Evolutionary conservation across 2,113 vertebrate genomes (phyloP).

Genomic region (Puntigrus tetrazona): DNA sequence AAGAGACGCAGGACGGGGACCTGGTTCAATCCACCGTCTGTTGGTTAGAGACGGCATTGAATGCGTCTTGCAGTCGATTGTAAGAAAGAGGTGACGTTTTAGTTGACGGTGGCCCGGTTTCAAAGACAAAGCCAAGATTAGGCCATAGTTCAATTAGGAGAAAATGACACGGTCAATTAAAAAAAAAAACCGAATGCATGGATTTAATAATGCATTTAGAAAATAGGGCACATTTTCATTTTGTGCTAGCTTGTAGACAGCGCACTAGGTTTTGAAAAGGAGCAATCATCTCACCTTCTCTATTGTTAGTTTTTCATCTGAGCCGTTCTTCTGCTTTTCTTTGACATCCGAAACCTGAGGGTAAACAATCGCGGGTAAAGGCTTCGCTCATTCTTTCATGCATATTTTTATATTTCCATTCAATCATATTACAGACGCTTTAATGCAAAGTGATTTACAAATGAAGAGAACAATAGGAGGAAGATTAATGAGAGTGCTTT

Average conservation of each 20-base stretch:
- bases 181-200: not conserved
- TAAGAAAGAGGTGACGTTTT: not conserved
- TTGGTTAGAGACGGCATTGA: not conserved
- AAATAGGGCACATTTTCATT: not conserved
- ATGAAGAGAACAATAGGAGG: too few relatives aligned
- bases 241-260: too few relatives aligned
- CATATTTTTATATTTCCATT: not conserved
- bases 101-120: too few relatives aligned
- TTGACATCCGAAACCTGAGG: slow-evolving; percentile 59
- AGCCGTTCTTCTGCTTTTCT: slow-evolving; percentile 65
- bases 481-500: too few relatives aligned
- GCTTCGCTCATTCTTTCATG: not conserved
- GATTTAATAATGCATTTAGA: not conserved
- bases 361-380: not conserved
- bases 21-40: not conserved
- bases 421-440: too few relatives aligned
- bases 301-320: slow-evolving; percentile 78
- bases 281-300: slow-evolving; percentile 81
- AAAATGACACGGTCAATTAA: not conserved
- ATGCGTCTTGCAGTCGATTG: not conserved
- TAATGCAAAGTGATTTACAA: too few relatives aligned
- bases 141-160: too few relatives aligned
- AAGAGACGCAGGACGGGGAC: not conserved
- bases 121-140: too few relatives aligned
- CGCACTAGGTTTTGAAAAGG: not conserved